phyloP scores from a whole-genome alignment of 2,888 invertebrate genomes.

The Stratiomys singularior region DNA sequence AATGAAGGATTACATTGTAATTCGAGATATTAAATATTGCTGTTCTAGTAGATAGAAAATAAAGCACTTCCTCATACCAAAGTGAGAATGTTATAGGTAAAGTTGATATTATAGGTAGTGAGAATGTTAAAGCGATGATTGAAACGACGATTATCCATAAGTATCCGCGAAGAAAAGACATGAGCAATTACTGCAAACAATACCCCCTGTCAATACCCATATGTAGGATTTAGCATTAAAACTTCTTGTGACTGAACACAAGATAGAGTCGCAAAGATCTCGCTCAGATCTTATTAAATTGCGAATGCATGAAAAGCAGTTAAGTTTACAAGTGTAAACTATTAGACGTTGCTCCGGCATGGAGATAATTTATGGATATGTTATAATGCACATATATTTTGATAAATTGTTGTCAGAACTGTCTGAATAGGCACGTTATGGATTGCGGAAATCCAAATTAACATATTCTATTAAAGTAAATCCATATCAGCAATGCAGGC shows the following conservation, averaged over 20 bases:
- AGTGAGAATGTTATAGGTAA: background rate
- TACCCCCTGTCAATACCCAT: background rate
- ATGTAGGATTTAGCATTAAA: slow-evolving; percentile 1
- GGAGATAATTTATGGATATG: background rate
- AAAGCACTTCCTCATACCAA: slow-evolving; percentile 10
- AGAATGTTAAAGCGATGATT: too few species aligned
- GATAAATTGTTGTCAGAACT: slow-evolving; percentile 22
- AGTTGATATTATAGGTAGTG: too few species aligned
- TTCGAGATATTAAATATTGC: too few species aligned
- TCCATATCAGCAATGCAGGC: background rate
- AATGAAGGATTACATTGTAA: too few species aligned
- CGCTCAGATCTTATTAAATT: background rate
- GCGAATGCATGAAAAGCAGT: background rate
- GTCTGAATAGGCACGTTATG: slow-evolving; percentile 12
- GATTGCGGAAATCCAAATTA: slow-evolving; percentile 24
- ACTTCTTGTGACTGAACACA: background rate
- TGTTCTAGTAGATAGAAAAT: too few species aligned
- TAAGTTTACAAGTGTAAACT: background rate
- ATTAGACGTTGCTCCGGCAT: background rate
- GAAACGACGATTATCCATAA: background rate
- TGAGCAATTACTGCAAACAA: background rate
- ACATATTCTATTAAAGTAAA: slow-evolving; percentile 19
- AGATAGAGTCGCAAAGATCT: background rate
- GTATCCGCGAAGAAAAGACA: background rate
- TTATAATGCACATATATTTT: slow-evolving; percentile 3